A percentile compares a stretch with the other conserved stretches of the same genome.
phyloP scores from a whole-genome alignment of 2,888 invertebrate genomes.

The Nomada ferruginata region DNA sequence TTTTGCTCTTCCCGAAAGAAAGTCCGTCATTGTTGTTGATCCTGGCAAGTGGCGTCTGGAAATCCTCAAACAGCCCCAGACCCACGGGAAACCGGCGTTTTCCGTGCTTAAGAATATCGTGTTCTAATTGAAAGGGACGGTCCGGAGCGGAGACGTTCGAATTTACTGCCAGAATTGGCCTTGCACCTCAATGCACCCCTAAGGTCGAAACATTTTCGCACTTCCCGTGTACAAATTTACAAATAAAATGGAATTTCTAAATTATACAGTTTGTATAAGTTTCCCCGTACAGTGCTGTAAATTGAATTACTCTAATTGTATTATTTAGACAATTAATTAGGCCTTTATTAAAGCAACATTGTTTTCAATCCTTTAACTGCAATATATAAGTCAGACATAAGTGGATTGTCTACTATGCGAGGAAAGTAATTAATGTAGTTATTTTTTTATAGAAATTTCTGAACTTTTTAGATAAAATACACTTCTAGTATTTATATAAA shows the following conservation, averaged over 20 bases:
- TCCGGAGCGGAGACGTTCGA: not conserved
- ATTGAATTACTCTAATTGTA: too few relatives aligned
- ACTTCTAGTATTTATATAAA: too few relatives aligned
- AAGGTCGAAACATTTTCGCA: not conserved
- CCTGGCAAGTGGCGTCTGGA: constrained; percentile 65
- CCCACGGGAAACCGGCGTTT: constrained; percentile 43
- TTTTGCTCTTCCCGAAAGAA: constrained; percentile 51
- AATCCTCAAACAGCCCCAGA: constrained; percentile 56
- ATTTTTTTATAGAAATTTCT: too few relatives aligned
- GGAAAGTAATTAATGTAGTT: too few relatives aligned
- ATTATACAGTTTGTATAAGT: too few relatives aligned
- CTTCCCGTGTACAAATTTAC: not conserved
- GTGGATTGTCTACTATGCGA: too few relatives aligned
- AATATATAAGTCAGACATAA: too few relatives aligned
- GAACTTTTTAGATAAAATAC: too few relatives aligned
- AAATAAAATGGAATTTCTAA: not conserved
- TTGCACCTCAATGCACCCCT: not conserved
- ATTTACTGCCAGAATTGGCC: not conserved
- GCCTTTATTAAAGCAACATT: too few relatives aligned
- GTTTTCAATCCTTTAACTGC: too few relatives aligned
- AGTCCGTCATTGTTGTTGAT: constrained; percentile 57
- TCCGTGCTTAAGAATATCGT: constrained; percentile 51
- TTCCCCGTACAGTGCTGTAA: too few relatives aligned
- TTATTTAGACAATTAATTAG: too few relatives aligned
- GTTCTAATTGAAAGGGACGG: constrained; percentile 40